These are phyloP conservation scores for Ametastegia equiseti DNA, from an alignment of 2,888 invertebrate genomes.

Conservation along the genomic window DNA sequence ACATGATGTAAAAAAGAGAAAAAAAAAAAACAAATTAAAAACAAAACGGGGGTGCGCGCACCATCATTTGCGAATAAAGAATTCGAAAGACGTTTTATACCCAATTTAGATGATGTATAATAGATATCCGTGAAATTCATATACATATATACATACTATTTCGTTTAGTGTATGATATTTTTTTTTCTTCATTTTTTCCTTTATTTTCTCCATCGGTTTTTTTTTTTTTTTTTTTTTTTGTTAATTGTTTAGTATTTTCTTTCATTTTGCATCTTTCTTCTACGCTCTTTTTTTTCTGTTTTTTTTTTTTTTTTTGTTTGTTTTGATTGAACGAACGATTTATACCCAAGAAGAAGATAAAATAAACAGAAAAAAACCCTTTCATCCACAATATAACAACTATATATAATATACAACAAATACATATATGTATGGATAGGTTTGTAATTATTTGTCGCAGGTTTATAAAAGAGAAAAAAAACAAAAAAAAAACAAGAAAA, in stretches of 20 bases:
- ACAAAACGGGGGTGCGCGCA: no score
- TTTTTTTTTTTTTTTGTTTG: slow-evolving; percentile 44
- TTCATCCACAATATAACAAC: slow-evolving; percentile 61
- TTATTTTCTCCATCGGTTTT: no score
- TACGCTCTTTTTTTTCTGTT: slow-evolving; percentile 9
- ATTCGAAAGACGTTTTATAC: background rate
- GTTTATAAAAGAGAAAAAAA: slow-evolving; percentile 22
- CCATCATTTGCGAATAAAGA: background rate
- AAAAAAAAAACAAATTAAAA: background rate
- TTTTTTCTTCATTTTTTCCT: background rate
- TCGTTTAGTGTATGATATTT: background rate
- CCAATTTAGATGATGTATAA: background rate
- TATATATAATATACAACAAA: slow-evolving; percentile 23
- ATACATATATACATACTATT: no score
- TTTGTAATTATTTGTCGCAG: slow-evolving; percentile 2
- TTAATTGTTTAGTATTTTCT: background rate
- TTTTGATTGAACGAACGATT: slow-evolving; percentile 42
- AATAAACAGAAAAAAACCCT: slow-evolving; percentile 51
- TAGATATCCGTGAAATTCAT: no score
- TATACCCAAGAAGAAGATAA: slow-evolving; percentile 38
- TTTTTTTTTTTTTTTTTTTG: background rate
- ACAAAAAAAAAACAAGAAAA: no score
- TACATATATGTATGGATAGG: background rate
- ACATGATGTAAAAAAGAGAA: no score
- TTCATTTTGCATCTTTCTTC: no score